These are phyloP conservation scores for Andrena flavipes DNA, from an alignment of 2,888 invertebrate species.

Conservation along the genomic window DNA sequence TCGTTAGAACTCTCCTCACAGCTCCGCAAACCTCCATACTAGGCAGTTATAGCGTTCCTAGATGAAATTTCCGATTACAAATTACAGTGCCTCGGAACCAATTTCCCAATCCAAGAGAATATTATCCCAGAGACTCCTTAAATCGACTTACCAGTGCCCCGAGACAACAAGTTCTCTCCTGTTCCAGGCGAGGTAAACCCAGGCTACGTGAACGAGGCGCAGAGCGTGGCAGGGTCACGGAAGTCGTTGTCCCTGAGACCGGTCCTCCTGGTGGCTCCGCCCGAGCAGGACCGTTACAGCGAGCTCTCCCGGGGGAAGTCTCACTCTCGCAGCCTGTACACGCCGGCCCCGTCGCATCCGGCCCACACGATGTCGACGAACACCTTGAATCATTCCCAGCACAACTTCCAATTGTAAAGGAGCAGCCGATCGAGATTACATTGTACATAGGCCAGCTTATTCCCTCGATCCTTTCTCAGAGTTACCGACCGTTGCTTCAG, in stretches of 20 bases:
- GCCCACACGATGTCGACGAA: constrained; percentile 83
- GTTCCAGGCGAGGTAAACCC: constrained; percentile 94
- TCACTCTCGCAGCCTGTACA: constrained; percentile 83
- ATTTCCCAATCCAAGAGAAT: too few species aligned
- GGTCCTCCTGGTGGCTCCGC: constrained; percentile 92
- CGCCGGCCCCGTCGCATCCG: constrained; percentile 81
- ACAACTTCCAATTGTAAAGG: constrained; percentile 81
- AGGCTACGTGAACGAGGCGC: constrained; percentile 94
- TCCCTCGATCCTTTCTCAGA: background rate
- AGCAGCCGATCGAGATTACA: background rate
- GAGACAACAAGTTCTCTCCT: background rate
- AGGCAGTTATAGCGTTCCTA: too few species aligned
- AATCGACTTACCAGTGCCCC: background rate
- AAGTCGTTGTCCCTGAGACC: constrained; percentile 95
- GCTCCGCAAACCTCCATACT: too few species aligned
- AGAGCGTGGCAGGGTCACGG: constrained; percentile 93
- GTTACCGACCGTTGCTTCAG: background rate
- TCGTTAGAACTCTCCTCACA: too few species aligned
- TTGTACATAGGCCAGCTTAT: constrained; percentile 34
- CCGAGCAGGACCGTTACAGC: constrained; percentile 84
- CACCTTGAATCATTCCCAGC: constrained; percentile 82
- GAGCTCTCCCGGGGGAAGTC: constrained; percentile 83
- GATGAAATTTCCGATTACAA: too few species aligned
- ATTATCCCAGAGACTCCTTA: too few species aligned
- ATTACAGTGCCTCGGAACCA: too few species aligned